Base-by-base conservation (phyloP, 2,888 invertebrate species). In the Catocala fraxini region DNA sequence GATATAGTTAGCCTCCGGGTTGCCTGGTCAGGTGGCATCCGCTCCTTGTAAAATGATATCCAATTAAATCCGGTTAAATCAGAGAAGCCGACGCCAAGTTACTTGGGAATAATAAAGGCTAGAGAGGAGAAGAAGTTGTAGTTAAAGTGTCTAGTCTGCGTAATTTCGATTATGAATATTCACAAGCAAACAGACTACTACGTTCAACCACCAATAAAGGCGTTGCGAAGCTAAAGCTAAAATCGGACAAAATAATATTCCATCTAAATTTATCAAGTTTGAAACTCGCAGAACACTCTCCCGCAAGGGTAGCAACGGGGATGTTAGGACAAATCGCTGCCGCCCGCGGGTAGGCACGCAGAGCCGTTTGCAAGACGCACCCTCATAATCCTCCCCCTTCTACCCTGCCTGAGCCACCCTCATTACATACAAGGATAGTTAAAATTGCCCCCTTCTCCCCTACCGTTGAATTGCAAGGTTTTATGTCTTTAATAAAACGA, bases 381-480 rank as follows among this genome's bases (percentile, higher is more conserved):
- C 93, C 93, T 92, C 83, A 84, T 90, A 91, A 91, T 89, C 89
- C 88, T 82, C 77, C 63, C 64, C 64, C 51, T 61, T 79, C 80
- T 73, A 78, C 78, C 79, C 81, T 77, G 82, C 65, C 84, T 76
- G 71, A 66, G 76, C 80, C 84, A 70, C 85, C 85, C 88, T 91
- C 88, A 91, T 92, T 92, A 93, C 91, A 93, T 90, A 91, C 86
- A 91, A 89, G 87, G 87, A 90, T 91, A 92, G 91, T 91, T 89
- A 89, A 91, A 88, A 87, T 85, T 81, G 58, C 80, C 84, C 85
- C 82, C 74, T 73, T 71, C 79, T 77, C 77, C 83, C 84, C 80
- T 76, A 62, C 70, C 81, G 73, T 76, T 73, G 82, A 83, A 86
- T 84, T 79, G 84, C 80, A 80, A 85, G 88, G 86, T 90, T 93